Conservation (phyloP, 2,888 invertebrate genomes). For the Branchellion lobata region DNA sequence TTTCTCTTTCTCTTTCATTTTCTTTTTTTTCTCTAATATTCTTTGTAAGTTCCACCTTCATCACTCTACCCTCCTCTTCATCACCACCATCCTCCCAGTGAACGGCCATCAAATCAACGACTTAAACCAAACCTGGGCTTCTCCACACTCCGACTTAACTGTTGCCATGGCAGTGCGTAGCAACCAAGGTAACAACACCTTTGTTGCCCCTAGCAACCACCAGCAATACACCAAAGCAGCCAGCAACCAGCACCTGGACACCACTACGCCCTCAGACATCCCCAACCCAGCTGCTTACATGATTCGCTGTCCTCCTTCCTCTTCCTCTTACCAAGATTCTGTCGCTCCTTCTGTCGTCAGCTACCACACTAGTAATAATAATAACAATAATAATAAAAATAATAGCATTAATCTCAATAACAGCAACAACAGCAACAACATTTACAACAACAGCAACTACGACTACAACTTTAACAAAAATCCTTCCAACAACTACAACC, state of each 20-base stretch:
- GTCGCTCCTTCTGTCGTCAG: neutral
- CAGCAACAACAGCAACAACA: neutral
- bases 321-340: neutral
- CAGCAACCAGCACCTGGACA: slow-evolving; percentile 49
- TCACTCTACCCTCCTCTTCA: neutral
- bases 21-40: neutral
- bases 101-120: slow-evolving; percentile 5
- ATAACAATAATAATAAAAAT: slow-evolving; percentile 48
- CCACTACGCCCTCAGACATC: slow-evolving; percentile 65
- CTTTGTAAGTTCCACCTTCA: neutral
- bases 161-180: neutral
- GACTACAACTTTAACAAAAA: neutral
- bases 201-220: neutral
- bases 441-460: neutral
- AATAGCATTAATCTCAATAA: neutral
- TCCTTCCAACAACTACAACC: neutral
- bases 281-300: slow-evolving; percentile 47
- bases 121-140: slow-evolving; percentile 31
- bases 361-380: neutral
- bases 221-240: slow-evolving; percentile 2
- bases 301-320: slow-evolving; percentile 39
- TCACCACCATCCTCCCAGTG: too few relatives aligned
- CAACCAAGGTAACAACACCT: neutral
- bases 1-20: neutral
- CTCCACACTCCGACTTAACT: neutral